Evolutionary conservation across 2,797 vertebrate genomes (phyloP), one percentile per base, ranked within the genome.

Genomic region (Pelodytes ibericus): DNA sequence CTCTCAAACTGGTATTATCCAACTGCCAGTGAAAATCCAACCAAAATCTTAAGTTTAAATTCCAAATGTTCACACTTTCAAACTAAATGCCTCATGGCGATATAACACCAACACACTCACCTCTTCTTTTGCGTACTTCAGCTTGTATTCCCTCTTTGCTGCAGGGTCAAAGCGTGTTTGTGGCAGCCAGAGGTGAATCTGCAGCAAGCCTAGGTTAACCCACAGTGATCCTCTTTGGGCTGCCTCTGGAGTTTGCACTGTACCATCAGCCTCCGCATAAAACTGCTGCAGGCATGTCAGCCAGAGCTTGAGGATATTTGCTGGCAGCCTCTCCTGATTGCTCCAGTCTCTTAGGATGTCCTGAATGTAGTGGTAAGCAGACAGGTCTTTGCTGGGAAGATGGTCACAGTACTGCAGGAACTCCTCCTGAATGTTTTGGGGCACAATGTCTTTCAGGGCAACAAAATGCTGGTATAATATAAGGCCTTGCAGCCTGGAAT

Each of bases 91-190:
- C 13, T 13, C 5, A 36, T 36, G 33, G 33, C 33, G 13, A 5
- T 1, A 16, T 13, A 44, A 44, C 41, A 1, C 3, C 41, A 36
- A 44, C 13, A 44, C 13, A 13, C 88, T 85, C 80, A 99, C 98
- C 95, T 99, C 95, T 79, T 98, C 95, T 81, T 94, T 89, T 36
- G 92, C 85, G 0, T 99, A 98, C 81, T 87, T 93, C 72, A 99
- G 94, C 82, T 97, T 99, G 88, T 96, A 96, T 18, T 95, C 91
- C 68, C 94, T 94, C 88, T 98, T 99, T 80, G 96, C 88, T 2
- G 96, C 95, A 0, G 98, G 97, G 85, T 99, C 98, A 79, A 98
- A 99, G 74, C 91, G 91, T 8, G 94, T 95, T 84, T 96, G 95
- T 0, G 98, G 98, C 20, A 94, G 92, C 98, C 97, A 99, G 16